Conservation (phyloP, 2,113 vertebrate genomes). For the Pelodiscus sinensis region DNA sequence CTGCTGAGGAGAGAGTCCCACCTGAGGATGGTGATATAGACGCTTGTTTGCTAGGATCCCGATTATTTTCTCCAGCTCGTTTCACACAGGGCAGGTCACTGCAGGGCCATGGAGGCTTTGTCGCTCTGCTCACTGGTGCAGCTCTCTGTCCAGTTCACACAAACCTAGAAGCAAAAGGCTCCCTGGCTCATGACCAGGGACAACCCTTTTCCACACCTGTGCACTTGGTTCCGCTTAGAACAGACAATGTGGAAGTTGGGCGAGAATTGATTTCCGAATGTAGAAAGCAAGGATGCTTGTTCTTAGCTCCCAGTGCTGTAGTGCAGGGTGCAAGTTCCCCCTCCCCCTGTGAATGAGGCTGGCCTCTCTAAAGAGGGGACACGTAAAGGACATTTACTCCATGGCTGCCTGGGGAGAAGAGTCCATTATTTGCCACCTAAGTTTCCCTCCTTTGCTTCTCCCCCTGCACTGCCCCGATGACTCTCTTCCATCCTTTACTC, state of each 20-base stretch:
- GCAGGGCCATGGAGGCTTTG: background rate
- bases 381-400: background rate
- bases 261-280: background rate
- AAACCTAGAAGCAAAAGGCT: fast-evolving
- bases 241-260: background rate
- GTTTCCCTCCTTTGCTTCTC: background rate
- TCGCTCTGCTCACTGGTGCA: background rate
- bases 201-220: background rate
- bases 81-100: background rate
- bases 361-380: background rate
- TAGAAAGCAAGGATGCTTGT: background rate
- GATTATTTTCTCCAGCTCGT: fast-evolving
- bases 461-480: background rate
- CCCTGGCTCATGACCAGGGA: background rate
- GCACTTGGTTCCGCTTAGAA: background rate
- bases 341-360: background rate
- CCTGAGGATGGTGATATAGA: background rate
- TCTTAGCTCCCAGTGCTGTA: background rate
- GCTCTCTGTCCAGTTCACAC: background rate
- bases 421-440: background rate
- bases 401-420: background rate
- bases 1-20: background rate
- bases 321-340: background rate
- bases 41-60: background rate
- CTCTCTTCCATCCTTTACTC: background rate